Base-by-base conservation (phyloP, 2,888 invertebrate species). In the Cryptus armator region DNA sequence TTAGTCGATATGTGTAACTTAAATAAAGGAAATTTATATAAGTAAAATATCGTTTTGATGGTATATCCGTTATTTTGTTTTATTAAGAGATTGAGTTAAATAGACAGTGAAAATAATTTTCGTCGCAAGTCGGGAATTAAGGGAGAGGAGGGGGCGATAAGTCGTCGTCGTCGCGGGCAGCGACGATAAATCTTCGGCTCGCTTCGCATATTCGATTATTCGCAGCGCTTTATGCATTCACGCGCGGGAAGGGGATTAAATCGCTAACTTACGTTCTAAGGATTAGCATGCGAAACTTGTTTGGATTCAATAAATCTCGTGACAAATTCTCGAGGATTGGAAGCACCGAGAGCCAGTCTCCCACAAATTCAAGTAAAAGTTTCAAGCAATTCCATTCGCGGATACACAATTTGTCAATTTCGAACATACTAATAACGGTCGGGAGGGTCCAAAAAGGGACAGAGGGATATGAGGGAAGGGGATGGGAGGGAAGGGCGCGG, bases 251-350 rank as follows among this genome's bases (percentile, higher is more conserved):
- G 16, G 16, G 10, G 16, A 12, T 44, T n/a, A 59, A 48, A 90
- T 86, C 81, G 86, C 87, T 89, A 88, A 86, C 84, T 91, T 91
- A 91, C 84, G 84, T 86, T 9, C 87, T 90, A 90, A 10, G 81
- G 87, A 90, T 88, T 90, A 90, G 88, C 87, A 89, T 89, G 87
- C 87, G 88, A 88, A 86, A 75, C 89, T 82, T 83, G 86, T 32
- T 62, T 32, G 14, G 59, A 19, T 56, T 24, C 67, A 16, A 72
- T 71, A 88, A 90, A 89, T 89, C 89, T 87, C 86, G 87, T 83
- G 84, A 88, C 87, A 88, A 87, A 84, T 81, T 78, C 87, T 48
- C 53, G 66, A 56, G 64, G 51, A 14, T 37, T 79, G 79, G 83
- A 83, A 83, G 83, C 83, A 83, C 82, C 72, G 43, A 43, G 72